A percentile compares a stretch with the other conserved stretches of the same genome.
Conservation (phyloP, 2,113 vertebrate species). For the Bambusicola thoracicus region DNA sequence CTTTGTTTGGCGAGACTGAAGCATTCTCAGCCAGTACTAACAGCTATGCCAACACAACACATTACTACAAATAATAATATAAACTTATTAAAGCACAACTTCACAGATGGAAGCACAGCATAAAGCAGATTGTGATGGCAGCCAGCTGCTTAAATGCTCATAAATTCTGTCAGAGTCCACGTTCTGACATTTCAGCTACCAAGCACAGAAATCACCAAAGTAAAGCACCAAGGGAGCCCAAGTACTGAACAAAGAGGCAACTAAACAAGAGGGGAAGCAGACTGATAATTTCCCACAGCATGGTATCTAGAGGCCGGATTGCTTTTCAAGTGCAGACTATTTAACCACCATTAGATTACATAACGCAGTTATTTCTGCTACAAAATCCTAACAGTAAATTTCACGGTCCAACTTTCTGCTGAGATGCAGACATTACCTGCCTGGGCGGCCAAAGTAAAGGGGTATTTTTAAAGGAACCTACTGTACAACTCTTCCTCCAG, state of each 20-base stretch:
- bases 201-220: background rate
- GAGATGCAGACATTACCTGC: background rate
- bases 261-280: background rate
- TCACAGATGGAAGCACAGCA: constrained; percentile 41
- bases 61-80: constrained; percentile 9
- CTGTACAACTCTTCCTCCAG: constrained; percentile 92
- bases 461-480: constrained; percentile 75
- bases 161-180: constrained; percentile 35
- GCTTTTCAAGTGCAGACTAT: background rate
- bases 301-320: background rate
- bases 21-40: constrained; percentile 4
- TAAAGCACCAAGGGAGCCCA: background rate
- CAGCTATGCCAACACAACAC: background rate
- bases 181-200: background rate
- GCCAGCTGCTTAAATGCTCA: background rate
- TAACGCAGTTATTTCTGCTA: background rate
- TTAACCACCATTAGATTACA: background rate
- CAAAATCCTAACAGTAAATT: background rate
- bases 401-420: background rate
- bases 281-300: background rate
- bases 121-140: constrained; percentile 50
- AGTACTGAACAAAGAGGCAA: background rate
- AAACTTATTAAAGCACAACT: background rate
- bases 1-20: background rate
- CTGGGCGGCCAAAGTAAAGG: background rate